These are phyloP conservation scores for Orthonyx spaldingii DNA, from an alignment of 2,113 vertebrate genomes.

Conservation along the genomic window DNA sequence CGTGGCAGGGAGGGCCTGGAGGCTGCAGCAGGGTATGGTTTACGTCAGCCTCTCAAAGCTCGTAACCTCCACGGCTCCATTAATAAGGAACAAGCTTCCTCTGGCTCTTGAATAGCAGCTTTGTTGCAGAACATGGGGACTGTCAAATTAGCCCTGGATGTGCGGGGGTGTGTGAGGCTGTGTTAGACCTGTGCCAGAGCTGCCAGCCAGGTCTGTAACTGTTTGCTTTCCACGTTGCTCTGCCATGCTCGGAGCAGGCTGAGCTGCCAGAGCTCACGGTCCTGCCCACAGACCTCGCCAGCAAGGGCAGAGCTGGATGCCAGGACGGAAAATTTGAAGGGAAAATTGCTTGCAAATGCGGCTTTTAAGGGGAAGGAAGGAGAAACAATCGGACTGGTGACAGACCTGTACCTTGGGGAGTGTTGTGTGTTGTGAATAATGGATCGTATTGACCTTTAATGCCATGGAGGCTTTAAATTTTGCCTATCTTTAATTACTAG, in stretches of 20 bases:
- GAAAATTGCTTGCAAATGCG: neutral
- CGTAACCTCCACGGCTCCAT: neutral
- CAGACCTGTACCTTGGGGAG: neutral
- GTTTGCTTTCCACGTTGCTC: neutral
- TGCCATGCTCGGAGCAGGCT: neutral
- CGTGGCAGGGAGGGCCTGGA: constrained; percentile 16
- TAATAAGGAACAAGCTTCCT: constrained; percentile 19
- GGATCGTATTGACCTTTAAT: neutral
- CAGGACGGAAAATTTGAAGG: neutral
- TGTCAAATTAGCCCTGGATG: neutral
- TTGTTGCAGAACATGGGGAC: constrained; percentile 24
- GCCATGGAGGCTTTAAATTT: neutral
- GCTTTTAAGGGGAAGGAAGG: neutral
- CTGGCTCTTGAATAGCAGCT: constrained; percentile 37
- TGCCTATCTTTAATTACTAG: neutral
- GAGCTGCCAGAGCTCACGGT: neutral
- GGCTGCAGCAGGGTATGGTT: neutral
- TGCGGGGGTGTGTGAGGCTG: neutral
- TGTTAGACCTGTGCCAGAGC: neutral
- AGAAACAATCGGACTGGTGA: neutral
- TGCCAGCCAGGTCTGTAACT: neutral
- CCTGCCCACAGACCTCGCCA: neutral
- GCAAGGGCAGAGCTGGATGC: neutral
- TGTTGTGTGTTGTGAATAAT: neutral
- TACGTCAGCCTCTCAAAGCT: constrained; percentile 26